Conservation (phyloP, 2,888 invertebrate genomes). For the Cerastis leucographa region DNA sequence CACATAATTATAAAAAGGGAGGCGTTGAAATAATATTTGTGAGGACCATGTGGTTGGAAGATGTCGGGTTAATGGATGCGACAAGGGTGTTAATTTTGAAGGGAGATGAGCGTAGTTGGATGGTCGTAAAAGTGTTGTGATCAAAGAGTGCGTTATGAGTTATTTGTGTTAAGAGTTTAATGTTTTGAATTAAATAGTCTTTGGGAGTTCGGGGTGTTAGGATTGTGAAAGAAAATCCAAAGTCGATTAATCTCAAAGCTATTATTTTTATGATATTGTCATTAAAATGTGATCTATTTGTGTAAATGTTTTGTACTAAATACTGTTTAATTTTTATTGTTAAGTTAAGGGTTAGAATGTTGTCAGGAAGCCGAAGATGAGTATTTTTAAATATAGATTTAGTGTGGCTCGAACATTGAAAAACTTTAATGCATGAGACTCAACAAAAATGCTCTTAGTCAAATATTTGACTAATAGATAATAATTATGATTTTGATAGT, state of each 20-base stretch:
- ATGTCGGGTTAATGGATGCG: constrained; percentile 74
- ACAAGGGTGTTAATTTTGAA: constrained; percentile 55
- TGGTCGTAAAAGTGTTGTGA: constrained; percentile 52
- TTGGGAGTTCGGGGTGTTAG: constrained; percentile 3
- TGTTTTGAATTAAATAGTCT: constrained; percentile 31
- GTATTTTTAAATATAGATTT: too few species aligned
- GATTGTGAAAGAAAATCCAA: constrained; percentile 20
- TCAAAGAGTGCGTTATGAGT: constrained; percentile 50
- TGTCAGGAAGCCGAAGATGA: too few species aligned
- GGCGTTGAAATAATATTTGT: constrained; percentile 86
- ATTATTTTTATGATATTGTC: neutral
- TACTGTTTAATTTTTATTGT: too few species aligned
- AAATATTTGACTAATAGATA: too few species aligned
- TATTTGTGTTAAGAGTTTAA: constrained; percentile 25
- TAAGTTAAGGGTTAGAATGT: too few species aligned
- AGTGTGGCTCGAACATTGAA: too few species aligned
- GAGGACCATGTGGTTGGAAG: constrained; percentile 77
- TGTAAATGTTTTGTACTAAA: too few species aligned
- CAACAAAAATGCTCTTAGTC: too few species aligned
- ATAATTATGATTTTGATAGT: neutral
- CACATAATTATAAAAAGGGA: constrained; percentile 80
- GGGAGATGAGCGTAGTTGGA: constrained; percentile 36
- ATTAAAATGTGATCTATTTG: too few species aligned
- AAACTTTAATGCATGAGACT: too few species aligned
- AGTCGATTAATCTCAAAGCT: neutral